These are phyloP conservation scores for Triops cancriformis DNA, from an alignment of 1,140 invertebrate species.

Conservation along the genomic window DNA sequence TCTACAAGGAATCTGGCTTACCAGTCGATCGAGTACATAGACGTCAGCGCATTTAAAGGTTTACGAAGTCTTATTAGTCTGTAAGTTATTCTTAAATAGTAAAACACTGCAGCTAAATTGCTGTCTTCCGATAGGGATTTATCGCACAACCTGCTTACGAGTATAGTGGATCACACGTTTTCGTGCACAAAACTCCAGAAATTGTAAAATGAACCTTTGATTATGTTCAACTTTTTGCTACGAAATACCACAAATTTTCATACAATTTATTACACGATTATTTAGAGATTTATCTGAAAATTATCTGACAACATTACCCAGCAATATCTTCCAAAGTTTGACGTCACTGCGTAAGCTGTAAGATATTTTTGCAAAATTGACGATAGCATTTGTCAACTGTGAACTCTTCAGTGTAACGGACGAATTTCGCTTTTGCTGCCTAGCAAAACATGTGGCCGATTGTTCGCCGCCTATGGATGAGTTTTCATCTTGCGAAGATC, in stretches of 20 bases:
- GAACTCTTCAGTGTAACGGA: conserved; percentile 39
- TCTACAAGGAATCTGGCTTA: conserved; percentile 38
- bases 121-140: neutral
- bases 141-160: neutral
- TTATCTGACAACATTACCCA: neutral
- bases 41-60: conserved; percentile 40
- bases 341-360: neutral
- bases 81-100: neutral
- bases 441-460: conserved; percentile 38
- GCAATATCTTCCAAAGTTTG: neutral
- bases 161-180: neutral
- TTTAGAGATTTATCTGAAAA: neutral
- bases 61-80: conserved; percentile 31
- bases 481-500: conserved; percentile 50
- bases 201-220: conserved; percentile 36
- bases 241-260: no score
- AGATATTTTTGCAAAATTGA: neutral
- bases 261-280: neutral
- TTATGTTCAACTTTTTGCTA: neutral
- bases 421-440: conserved; percentile 48
- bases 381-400: no score
- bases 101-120: no score
- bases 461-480: conserved; percentile 46
- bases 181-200: conserved; percentile 32
- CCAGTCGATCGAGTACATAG: conserved; percentile 37